A percentile compares a stretch with the other conserved stretches of the same genome.
Conservation (phyloP, 2,113 vertebrate species). For the Pedionomus torquatus region DNA sequence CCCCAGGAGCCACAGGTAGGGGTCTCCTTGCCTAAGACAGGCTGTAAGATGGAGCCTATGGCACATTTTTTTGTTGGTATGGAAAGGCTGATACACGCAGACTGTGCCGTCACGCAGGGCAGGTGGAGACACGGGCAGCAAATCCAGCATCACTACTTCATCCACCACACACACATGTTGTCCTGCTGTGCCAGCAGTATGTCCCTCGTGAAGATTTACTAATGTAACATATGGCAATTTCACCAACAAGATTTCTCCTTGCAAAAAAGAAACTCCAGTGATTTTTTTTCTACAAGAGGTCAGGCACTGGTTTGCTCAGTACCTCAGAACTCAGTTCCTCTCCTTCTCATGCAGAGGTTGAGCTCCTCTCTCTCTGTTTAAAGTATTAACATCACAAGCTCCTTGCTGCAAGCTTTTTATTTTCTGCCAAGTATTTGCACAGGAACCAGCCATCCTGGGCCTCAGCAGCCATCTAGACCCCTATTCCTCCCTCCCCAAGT, state of each 20-base stretch:
- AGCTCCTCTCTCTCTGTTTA: background rate
- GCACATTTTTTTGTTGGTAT: fast-evolving
- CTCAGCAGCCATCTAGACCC: background rate
- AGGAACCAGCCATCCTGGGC: background rate
- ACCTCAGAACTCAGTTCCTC: background rate
- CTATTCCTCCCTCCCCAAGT: background rate
- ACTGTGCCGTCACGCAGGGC: background rate
- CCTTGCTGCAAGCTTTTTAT: background rate
- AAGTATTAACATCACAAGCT: background rate
- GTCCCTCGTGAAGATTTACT: background rate
- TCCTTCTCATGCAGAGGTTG: background rate
- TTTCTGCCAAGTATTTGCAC: background rate
- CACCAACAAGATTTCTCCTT: background rate
- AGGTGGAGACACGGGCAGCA: background rate
- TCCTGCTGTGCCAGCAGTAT: background rate
- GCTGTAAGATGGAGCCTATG: background rate
- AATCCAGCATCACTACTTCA: background rate
- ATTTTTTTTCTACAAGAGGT: background rate
- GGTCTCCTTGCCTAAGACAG: background rate
- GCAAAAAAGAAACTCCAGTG: background rate
- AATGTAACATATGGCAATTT: fast-evolving
- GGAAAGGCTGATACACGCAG: background rate
- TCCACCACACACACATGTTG: fast-evolving
- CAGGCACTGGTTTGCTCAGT: background rate
- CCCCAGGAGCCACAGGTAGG: background rate